A percentile compares a stretch with the other conserved stretches of the same genome.
These are phyloP conservation scores for Sylvilagus floridanus DNA, from an alignment of 2,797 vertebrate species.

Conservation along the genomic window DNA sequence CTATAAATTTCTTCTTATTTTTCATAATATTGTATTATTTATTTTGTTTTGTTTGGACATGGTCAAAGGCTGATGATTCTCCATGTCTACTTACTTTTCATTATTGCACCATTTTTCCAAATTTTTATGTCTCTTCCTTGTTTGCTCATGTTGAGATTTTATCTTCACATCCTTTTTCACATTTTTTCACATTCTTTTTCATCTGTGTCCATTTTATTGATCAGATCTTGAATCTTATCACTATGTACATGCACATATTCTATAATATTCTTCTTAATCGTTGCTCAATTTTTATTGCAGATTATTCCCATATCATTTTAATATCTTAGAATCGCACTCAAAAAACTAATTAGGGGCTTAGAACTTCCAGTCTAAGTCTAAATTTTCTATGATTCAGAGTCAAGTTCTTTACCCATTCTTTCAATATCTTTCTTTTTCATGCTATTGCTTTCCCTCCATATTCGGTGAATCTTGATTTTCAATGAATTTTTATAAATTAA, in stretches of 20 bases:
- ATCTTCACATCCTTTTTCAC: neutral
- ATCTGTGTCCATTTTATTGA: neutral
- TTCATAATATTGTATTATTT: neutral
- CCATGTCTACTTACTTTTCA: neutral
- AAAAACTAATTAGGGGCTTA: neutral
- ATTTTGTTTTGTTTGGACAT: neutral
- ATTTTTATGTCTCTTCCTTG: neutral
- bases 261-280: neutral
- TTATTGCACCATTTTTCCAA: neutral
- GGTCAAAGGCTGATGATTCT: neutral
- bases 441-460: neutral
- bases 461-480: neutral
- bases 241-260: neutral
- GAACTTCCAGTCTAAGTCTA: neutral
- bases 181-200: neutral
- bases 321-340: neutral
- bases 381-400: neutral
- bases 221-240: neutral
- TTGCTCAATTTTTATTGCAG: neutral
- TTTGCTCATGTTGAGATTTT: neutral
- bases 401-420: neutral
- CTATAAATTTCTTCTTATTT: neutral
- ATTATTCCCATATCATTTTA: neutral
- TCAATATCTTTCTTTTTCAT: neutral
- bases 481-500: slow-evolving; percentile 7